These are phyloP conservation scores for Tetrapedia diversipes DNA, from an alignment of 2,888 invertebrate species.

Conservation along the genomic window DNA sequence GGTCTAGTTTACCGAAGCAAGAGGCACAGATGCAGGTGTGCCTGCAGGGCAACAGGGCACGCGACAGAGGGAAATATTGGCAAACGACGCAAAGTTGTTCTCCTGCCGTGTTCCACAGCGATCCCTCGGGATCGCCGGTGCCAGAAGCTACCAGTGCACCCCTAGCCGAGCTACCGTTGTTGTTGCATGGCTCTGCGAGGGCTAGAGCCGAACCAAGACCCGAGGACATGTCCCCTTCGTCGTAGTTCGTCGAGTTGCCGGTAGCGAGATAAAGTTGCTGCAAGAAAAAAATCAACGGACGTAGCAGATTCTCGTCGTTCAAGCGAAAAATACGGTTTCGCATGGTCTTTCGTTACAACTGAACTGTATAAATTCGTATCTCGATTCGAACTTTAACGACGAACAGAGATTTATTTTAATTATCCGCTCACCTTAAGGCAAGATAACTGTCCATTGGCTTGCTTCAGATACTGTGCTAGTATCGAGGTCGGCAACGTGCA, in stretches of 20 bases:
- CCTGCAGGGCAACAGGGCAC: conserved; percentile 92
- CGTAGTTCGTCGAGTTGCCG: conserved; percentile 86
- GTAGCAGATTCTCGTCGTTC: background rate
- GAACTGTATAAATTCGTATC: too few species aligned
- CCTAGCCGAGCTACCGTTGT: conserved; percentile 72
- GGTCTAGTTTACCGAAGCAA: conserved; percentile 91
- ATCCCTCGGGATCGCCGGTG: conserved; percentile 83
- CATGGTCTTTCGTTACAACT: background rate
- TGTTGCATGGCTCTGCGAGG: conserved; percentile 84
- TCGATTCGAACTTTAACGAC: too few species aligned
- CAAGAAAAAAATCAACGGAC: conserved; percentile 54
- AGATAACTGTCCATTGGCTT: conserved; percentile 91
- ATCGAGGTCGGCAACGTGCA: conserved; percentile 92
- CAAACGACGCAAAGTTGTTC: conserved; percentile 92
- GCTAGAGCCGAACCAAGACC: conserved; percentile 82
- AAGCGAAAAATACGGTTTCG: background rate
- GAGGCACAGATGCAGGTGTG: conserved; percentile 93
- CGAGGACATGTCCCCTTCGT: conserved; percentile 83
- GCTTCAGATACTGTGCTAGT: conserved; percentile 93
- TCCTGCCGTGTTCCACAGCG: conserved; percentile 85
- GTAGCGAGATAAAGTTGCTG: conserved; percentile 91
- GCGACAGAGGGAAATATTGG: conserved; percentile 89
- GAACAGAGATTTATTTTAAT: too few species aligned
- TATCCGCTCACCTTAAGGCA: conserved; percentile 92
- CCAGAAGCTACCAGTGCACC: conserved; percentile 80